Evolutionary conservation across 1,140 invertebrate genomes (phyloP).

Genomic region (Antheraea pernyi): DNA sequence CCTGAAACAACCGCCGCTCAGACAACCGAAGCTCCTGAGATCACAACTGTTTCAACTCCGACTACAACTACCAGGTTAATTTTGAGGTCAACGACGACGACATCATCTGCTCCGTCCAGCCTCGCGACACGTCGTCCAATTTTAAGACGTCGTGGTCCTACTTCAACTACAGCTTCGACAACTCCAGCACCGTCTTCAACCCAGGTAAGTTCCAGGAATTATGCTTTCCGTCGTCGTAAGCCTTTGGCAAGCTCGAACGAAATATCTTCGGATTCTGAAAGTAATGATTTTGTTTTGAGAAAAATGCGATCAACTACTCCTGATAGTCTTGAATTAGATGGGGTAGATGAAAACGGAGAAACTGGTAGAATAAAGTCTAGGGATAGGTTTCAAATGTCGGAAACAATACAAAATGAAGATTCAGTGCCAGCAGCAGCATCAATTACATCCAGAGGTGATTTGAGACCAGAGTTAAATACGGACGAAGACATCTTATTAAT

Average conservation of each 20-base stretch:
- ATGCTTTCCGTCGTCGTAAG: slow-evolving; percentile 69
- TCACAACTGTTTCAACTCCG: slow-evolving; percentile 31
- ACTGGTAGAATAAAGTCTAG: slow-evolving; percentile 43
- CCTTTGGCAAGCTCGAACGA: slow-evolving; percentile 70
- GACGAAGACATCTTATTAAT: slow-evolving; percentile 58
- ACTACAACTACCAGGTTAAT: slow-evolving; percentile 21
- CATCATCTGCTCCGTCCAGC: slow-evolving; percentile 54
- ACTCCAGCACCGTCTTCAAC: slow-evolving; percentile 61
- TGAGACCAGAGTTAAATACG: slow-evolving; percentile 39
- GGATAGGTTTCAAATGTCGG: slow-evolving; percentile 31
- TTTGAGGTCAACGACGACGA: slow-evolving; percentile 27
- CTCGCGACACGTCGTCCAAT: slow-evolving; percentile 51
- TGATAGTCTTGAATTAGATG: slow-evolving; percentile 63
- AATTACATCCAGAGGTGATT: slow-evolving; percentile 47
- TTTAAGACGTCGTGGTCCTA: slow-evolving; percentile 50
- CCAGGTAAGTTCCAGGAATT: slow-evolving; percentile 79
- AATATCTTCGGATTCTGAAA: slow-evolving; percentile 61
- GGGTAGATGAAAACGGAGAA: slow-evolving; percentile 25
- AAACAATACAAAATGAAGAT: slow-evolving; percentile 43
- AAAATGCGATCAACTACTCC: slow-evolving; percentile 75
- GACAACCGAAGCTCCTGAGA: slow-evolving; percentile 41
- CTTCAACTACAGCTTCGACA: slow-evolving; percentile 59
- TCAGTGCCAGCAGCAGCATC: slow-evolving; percentile 59
- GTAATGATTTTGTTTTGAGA: slow-evolving; percentile 47
- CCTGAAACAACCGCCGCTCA: slow-evolving; percentile 37